Base-by-base conservation (phyloP, 92 coral and sea anemone genomes). In the Epizoanthus illoricatus region DNA sequence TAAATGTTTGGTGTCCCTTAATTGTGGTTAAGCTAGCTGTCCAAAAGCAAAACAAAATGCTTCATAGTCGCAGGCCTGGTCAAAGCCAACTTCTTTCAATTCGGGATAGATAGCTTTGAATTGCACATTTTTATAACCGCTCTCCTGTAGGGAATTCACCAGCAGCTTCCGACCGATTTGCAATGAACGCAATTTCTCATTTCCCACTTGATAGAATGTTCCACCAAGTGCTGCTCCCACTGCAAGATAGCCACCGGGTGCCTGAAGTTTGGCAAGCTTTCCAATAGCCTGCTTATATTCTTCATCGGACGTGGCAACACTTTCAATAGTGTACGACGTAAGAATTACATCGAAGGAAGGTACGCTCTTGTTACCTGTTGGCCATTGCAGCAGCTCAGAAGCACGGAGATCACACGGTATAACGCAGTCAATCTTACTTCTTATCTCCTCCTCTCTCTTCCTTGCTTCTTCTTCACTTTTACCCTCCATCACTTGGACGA, bases 391-490 rank as follows among this genome's bases (percentile, higher is more conserved):
- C 28, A 16, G 75, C 0, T 70, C 10, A 17, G 67, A 15, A 41
- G 52, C 57, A 6, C 18, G 21, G n/a, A 70, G 21, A 49, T 70
- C 75, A 24, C 75, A 70, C 2, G 52, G 75, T 16, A 70, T 70
- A 39, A 70, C 33, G 7, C n/a, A 10, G 21, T 39, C 10, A 0
- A 70, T 70, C 33, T 70, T 70, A 41, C 75, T 39, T 70, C 75
- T 70, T 39, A 70, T 20, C 24, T 70, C 75, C 7, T 70, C 75
- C 33, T 70, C 52, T 49, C 75, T 41, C 54, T 21, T 70, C 36
- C 7, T n/a, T 7, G 33, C 57, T 5, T 41, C 75, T 5, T 70
- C 75, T 28, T 28, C 33, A 28, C 33, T 28, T 28, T 28, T 28
- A 28, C 33, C 19, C 65, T 59, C 65, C 16, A 59, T 16, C 16